These are phyloP conservation scores for Lamproptera curius DNA, from an alignment of 2,888 invertebrate genomes.

Conservation along the genomic window DNA sequence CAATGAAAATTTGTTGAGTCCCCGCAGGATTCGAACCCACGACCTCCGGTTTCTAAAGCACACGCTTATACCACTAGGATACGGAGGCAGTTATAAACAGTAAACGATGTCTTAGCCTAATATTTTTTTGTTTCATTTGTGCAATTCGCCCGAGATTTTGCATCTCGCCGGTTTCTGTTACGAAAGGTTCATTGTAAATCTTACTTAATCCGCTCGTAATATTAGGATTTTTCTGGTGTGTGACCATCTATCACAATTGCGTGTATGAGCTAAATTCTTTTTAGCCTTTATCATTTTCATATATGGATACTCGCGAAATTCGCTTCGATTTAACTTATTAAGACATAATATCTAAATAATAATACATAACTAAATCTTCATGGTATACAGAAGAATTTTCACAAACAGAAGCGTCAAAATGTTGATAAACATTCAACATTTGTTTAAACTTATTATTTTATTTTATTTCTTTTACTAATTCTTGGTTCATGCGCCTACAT, in stretches of 20 bases:
- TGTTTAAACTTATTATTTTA: no score
- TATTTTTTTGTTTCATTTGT: no score
- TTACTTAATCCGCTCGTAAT: conserved; percentile 7
- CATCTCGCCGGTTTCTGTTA: conserved; percentile 9
- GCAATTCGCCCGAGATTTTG: not conserved
- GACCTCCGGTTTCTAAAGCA: no score
- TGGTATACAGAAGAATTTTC: not conserved
- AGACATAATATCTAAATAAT: not conserved
- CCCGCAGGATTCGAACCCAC: no score
- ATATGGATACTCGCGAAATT: not conserved
- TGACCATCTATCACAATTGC: not conserved
- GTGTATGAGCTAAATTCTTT: not conserved
- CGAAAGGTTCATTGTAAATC: conserved; percentile 13
- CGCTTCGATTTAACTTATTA: not conserved
- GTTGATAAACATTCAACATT: no score
- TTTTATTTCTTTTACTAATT: no score
- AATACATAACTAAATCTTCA: not conserved
- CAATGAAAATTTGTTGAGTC: no score
- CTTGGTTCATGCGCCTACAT: no score
- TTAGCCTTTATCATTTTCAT: not conserved
- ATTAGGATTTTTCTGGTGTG: not conserved
- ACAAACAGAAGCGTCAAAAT: no score
- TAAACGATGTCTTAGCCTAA: no score
- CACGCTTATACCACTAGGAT: no score
- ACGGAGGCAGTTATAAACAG: no score